Evolutionary conservation across 2,888 invertebrate species (phyloP).

Genomic region (Metacarcinus magister): DNA sequence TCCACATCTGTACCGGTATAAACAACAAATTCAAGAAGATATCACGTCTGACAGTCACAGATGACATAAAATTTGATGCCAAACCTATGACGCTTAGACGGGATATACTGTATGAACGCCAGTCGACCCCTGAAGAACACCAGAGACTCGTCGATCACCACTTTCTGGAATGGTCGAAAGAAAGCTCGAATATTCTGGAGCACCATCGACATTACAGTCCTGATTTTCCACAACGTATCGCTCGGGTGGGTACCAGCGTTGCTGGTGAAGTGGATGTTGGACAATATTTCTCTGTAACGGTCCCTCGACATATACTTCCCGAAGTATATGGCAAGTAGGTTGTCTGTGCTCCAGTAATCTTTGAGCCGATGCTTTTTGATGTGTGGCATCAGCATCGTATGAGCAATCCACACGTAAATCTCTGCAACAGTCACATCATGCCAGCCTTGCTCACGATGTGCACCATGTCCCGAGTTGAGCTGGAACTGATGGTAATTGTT

Average conservation of each 20-base stretch:
- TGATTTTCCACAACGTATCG: neutral
- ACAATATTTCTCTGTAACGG: neutral
- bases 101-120: neutral
- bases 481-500: neutral
- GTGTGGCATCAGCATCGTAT: constrained; percentile 3
- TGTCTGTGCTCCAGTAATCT: neutral
- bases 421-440: neutral
- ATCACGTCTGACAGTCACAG: constrained; percentile 54
- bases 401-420: neutral
- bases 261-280: neutral
- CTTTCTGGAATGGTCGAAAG: neutral
- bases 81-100: neutral
- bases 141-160: constrained; percentile 33
- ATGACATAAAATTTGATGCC: constrained; percentile 45
- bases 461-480: neutral
- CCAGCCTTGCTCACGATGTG: neutral
- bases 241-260: neutral
- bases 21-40: neutral
- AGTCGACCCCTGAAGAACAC: neutral
- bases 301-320: neutral
- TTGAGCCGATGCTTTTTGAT: neutral
- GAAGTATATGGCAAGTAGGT: neutral
- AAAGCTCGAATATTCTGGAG: neutral
- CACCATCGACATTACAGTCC: neutral
- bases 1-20: constrained; percentile 46